Percentiles rank a stretch among this genome's conserved stretches.
Evolutionary conservation across 1,140 invertebrate genomes (phyloP).

Genomic region (Hermatobates lingyangjiaoensis): DNA sequence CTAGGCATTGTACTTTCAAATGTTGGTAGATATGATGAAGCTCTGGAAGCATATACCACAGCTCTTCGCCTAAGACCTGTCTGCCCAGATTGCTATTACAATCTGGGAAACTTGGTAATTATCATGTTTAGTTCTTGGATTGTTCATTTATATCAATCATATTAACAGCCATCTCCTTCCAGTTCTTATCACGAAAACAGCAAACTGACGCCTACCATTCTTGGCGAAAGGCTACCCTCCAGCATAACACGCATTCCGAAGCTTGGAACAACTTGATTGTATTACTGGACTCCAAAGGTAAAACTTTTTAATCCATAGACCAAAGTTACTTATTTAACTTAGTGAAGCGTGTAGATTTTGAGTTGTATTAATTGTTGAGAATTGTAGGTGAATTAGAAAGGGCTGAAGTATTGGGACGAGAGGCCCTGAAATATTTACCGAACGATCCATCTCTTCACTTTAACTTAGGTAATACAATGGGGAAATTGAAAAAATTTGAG

Average conservation of each 20-base stretch:
- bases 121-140: slow-evolving; percentile 1
- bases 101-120: slow-evolving; percentile 76
- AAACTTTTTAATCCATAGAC: slow-evolving; percentile 15
- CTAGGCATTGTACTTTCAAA: slow-evolving; percentile 75
- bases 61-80: slow-evolving; percentile 53
- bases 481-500: slow-evolving; percentile 53
- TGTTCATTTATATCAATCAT: not conserved
- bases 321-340: too few species aligned
- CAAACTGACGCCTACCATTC: slow-evolving; percentile 38
- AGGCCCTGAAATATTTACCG: slow-evolving; percentile 46
- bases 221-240: slow-evolving; percentile 61
- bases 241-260: slow-evolving; percentile 55
- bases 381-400: slow-evolving; percentile 36
- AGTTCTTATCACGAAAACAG: slow-evolving; percentile 42
- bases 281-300: slow-evolving; percentile 64
- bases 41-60: slow-evolving; percentile 57
- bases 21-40: slow-evolving; percentile 45
- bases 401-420: slow-evolving; percentile 44
- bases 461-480: slow-evolving; percentile 70
- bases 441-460: slow-evolving; percentile 60
- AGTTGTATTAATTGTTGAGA: too few species aligned
- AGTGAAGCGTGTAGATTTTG: too few species aligned
- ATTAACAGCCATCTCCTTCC: slow-evolving; percentile 13
- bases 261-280: slow-evolving; percentile 86
- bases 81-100: slow-evolving; percentile 88